phyloP scores from a whole-genome alignment of 2,888 invertebrate genomes.

The Acanthococcus lagerstroemiae region DNA sequence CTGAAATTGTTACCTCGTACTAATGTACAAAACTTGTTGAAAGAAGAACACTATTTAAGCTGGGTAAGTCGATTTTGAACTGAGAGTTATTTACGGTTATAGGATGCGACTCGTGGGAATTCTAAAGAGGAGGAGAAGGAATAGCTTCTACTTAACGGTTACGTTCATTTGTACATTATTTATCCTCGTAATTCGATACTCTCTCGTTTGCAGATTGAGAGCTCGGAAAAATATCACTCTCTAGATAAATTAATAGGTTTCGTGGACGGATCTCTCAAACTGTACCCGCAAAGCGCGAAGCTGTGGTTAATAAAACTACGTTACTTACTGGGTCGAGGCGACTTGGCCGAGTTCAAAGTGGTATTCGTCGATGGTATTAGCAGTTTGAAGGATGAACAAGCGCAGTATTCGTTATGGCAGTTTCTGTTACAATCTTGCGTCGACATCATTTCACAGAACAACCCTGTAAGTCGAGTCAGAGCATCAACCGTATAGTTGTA shows the following conservation, averaged over 20 bases:
- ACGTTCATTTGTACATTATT: not conserved
- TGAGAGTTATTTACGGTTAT: too few relatives aligned
- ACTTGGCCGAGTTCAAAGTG: slow-evolving; percentile 3
- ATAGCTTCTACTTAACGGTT: not conserved
- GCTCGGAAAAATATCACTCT: slow-evolving; percentile 6
- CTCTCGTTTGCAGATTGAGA: slow-evolving; percentile 13
- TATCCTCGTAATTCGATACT: too few relatives aligned
- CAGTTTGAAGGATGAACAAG: slow-evolving; percentile 11
- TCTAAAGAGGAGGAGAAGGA: not conserved
- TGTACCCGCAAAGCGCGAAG: slow-evolving; percentile 15
- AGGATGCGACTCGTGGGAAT: too few relatives aligned
- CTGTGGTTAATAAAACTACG: slow-evolving; percentile 15
- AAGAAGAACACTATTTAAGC: slow-evolving; percentile 14
- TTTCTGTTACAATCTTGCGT: not conserved
- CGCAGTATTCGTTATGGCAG: slow-evolving; percentile 16
- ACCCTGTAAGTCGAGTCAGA: too few relatives aligned
- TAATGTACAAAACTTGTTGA: slow-evolving; percentile 11
- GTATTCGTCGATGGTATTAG: not conserved
- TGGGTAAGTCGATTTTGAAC: slow-evolving; percentile 8
- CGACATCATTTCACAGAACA: too few relatives aligned
- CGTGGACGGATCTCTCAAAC: slow-evolving; percentile 3
- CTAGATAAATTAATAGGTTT: slow-evolving; percentile 16
- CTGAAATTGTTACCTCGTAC: slow-evolving; percentile 9
- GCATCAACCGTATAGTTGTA: too few relatives aligned
- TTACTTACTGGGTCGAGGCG: not conserved